These are phyloP conservation scores for Rhea americana DNA, from an alignment of 2,113 vertebrate species.

Conservation along the genomic window DNA sequence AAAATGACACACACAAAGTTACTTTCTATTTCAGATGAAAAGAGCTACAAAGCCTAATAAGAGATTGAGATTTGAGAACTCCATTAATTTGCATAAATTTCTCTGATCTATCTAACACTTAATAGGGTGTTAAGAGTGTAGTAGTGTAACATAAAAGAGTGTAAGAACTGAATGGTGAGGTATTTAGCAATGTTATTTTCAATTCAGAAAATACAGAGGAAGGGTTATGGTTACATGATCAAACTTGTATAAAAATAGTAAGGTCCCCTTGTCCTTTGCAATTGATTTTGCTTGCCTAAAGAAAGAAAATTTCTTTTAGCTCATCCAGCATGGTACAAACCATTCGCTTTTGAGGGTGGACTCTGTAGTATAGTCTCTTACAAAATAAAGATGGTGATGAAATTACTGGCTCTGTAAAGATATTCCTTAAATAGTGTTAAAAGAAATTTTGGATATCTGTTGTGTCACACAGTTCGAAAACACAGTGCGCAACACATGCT, in stretches of 20 bases:
- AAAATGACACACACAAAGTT: neutral
- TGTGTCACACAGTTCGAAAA: neutral
- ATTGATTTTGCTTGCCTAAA: constrained; percentile 10
- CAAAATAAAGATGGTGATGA: neutral
- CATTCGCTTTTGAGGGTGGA: neutral
- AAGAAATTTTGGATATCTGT: neutral
- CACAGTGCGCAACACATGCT: neutral
- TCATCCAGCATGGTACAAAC: neutral
- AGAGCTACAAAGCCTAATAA: neutral
- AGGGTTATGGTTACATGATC: neutral
- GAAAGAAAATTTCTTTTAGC: neutral
- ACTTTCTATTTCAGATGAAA: neutral
- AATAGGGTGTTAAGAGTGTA: neutral
- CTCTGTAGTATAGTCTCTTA: neutral
- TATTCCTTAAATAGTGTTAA: neutral
- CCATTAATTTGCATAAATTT: neutral
- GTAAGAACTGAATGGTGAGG: neutral
- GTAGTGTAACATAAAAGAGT: neutral
- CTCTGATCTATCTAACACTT: constrained; percentile 4
- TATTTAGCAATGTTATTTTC: constrained; percentile 38
- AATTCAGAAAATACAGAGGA: neutral
- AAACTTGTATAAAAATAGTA: constrained; percentile 32
- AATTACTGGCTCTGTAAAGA: neutral
- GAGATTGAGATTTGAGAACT: constrained; percentile 10
- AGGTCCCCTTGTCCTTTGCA: constrained; percentile 38